Percentiles rank a stretch among this genome's conserved stretches.
Evolutionary conservation across 2,797 vertebrate species (phyloP).

Genomic region (Alca torda): DNA sequence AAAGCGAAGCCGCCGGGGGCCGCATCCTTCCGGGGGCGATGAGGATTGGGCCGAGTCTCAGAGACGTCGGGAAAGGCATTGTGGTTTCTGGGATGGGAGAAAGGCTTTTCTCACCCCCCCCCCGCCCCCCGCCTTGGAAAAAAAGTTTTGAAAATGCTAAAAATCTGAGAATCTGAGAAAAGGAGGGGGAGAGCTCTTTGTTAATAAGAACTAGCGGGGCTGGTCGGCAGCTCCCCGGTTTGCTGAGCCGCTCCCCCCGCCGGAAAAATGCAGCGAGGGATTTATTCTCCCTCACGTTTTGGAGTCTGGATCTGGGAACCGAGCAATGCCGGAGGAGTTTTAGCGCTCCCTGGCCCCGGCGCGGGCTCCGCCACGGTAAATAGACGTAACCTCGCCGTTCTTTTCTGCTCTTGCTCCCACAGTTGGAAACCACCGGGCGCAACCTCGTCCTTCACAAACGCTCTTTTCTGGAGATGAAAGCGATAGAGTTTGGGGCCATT

Average conservation of each 20-base stretch:
- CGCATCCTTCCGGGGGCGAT: background rate
- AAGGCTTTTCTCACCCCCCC: background rate
- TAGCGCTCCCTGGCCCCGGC: background rate
- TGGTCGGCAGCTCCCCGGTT: background rate
- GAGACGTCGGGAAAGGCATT: rapidly evolving
- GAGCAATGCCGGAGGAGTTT: background rate
- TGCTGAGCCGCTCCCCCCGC: background rate
- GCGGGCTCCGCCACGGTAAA: background rate
- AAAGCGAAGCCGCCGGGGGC: background rate
- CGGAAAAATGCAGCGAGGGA: background rate
- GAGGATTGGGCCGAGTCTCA: background rate
- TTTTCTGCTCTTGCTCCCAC: background rate
- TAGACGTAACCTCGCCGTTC: background rate
- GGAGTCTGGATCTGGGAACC: rapidly evolving
- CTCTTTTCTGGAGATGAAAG: background rate
- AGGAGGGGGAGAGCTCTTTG: background rate
- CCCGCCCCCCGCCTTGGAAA: background rate
- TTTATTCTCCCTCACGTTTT: background rate
- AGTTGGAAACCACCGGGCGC: background rate
- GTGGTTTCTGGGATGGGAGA: background rate
- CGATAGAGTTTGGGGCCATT: background rate
- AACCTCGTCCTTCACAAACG: background rate
- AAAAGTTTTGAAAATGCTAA: background rate
- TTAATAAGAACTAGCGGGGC: rapidly evolving
- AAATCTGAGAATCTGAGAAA: background rate